phyloP scores from a whole-genome alignment of 2,888 invertebrate genomes.

The Acronicta alni region DNA sequence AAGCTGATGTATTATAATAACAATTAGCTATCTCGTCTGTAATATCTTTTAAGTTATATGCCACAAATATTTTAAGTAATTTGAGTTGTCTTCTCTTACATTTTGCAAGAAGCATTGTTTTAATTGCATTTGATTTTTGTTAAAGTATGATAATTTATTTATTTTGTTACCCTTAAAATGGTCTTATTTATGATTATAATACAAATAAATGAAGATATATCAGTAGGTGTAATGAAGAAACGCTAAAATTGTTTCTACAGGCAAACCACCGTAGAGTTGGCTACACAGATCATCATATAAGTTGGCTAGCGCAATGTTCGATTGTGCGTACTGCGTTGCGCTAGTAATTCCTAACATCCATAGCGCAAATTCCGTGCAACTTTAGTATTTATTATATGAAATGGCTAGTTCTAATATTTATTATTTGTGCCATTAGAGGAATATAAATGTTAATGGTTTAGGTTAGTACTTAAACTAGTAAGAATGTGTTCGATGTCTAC shows the following conservation, averaged over 20 bases:
- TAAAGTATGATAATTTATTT: slow-evolving; percentile 14
- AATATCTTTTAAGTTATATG: slow-evolving; percentile 20
- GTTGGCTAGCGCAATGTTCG: not conserved
- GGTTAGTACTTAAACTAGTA: slow-evolving; percentile 49
- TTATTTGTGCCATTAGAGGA: slow-evolving; percentile 51
- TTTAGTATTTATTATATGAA: not conserved
- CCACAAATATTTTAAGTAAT: slow-evolving; percentile 30
- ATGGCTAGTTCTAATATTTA: slow-evolving; percentile 27
- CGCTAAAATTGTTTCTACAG: not conserved
- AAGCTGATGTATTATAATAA: slow-evolving; percentile 10
- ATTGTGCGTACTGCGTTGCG: not conserved
- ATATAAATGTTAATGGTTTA: slow-evolving; percentile 36
- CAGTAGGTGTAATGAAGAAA: slow-evolving; percentile 17
- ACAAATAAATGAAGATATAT: slow-evolving; percentile 13
- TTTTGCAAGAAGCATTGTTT: slow-evolving; percentile 22
- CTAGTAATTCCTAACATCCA: not conserved
- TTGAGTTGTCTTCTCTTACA: slow-evolving; percentile 13
- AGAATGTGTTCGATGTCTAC: slow-evolving; percentile 36
- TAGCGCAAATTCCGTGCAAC: not conserved
- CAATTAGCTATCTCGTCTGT: slow-evolving; percentile 21
- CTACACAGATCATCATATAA: too few relatives aligned
- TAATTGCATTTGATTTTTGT: slow-evolving; percentile 31
- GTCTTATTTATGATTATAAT: slow-evolving; percentile 3
- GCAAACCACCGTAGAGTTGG: not conserved
- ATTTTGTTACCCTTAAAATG: slow-evolving; percentile 19